A percentile compares a stretch with the other conserved stretches of the same genome.
Conservation (phyloP, 2,888 invertebrate species). For the Neoscelio sp. region DNA sequence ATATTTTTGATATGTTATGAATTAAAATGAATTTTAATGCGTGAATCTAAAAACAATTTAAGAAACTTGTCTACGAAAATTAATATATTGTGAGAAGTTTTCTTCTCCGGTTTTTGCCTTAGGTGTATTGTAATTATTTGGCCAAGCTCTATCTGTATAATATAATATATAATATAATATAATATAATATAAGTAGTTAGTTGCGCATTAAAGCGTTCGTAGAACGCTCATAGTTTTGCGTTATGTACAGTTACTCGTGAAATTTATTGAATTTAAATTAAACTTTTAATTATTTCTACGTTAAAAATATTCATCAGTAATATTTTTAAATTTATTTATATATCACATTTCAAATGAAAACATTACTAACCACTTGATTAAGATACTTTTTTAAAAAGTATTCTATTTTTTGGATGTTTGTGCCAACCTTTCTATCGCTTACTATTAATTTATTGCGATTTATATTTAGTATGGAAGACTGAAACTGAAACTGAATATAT, state of each 20-base stretch:
- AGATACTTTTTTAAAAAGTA: too few species aligned
- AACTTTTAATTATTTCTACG: too few species aligned
- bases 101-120: conserved; percentile 28
- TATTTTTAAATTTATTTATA: too few species aligned
- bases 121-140: conserved; percentile 36
- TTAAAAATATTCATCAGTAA: too few species aligned
- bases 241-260: conserved; percentile 29
- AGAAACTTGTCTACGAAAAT: conserved; percentile 31
- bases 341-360: too few species aligned
- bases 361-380: too few species aligned
- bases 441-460: too few species aligned
- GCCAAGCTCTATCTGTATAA: conserved; percentile 35
- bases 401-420: too few species aligned
- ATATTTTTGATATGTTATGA: conserved; percentile 15
- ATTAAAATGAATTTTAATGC: conserved; percentile 11
- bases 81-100: conserved; percentile 36
- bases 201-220: conserved; percentile 17
- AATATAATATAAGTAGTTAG: conserved; percentile 11
- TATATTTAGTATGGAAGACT: too few species aligned
- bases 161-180: conserved; percentile 45
- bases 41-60: conserved; percentile 49
- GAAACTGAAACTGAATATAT: too few species aligned
- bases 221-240: conserved; percentile 20
- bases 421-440: too few species aligned
- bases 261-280: conserved; percentile 40